phyloP scores from a whole-genome alignment of 2,888 invertebrate genomes.

The Cheilosia vernalis region DNA sequence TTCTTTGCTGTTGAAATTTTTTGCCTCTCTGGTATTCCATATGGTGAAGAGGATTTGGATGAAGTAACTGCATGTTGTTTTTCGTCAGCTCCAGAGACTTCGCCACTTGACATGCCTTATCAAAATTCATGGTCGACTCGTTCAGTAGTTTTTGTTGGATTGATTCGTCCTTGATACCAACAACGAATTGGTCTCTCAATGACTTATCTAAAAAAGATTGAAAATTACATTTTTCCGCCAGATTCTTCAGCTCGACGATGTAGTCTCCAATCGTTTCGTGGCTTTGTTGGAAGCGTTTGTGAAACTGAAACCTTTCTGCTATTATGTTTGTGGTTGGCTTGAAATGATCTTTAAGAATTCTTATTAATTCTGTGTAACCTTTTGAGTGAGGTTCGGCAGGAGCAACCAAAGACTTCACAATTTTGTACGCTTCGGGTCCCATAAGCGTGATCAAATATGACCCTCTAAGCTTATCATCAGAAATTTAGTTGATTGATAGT shows the following conservation, averaged over 20 bases:
- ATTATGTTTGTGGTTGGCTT: too few species aligned
- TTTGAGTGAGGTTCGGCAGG: conserved; percentile 20
- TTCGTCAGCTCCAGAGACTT: conserved; percentile 32
- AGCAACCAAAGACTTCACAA: conserved; percentile 6
- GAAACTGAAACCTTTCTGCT: too few species aligned
- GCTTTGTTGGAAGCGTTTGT: too few species aligned
- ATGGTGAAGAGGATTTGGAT: not conserved
- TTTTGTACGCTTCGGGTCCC: conserved; percentile 25
- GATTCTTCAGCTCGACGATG: not conserved
- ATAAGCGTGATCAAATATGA: conserved; percentile 19
- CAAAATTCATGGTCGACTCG: conserved; percentile 21
- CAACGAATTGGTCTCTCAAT: not conserved
- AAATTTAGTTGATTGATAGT: too few species aligned
- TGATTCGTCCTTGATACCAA: conserved; percentile 23
- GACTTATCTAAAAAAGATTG: not conserved
- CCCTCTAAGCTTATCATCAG: conserved; percentile 1
- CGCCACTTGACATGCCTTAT: conserved; percentile 28
- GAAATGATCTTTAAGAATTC: conserved; percentile 7
- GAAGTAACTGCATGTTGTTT: conserved; percentile 31
- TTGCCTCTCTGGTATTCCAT: too few species aligned
- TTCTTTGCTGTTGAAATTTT: too few species aligned
- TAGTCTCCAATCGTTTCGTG: too few species aligned
- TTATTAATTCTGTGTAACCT: conserved; percentile 17
- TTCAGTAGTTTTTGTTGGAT: conserved; percentile 33
- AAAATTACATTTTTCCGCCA: not conserved